Evolutionary conservation across 1,140 invertebrate genomes (phyloP), one percentile per base, ranked within the genome.

Genomic region (Cydia fagiglandana): DNA sequence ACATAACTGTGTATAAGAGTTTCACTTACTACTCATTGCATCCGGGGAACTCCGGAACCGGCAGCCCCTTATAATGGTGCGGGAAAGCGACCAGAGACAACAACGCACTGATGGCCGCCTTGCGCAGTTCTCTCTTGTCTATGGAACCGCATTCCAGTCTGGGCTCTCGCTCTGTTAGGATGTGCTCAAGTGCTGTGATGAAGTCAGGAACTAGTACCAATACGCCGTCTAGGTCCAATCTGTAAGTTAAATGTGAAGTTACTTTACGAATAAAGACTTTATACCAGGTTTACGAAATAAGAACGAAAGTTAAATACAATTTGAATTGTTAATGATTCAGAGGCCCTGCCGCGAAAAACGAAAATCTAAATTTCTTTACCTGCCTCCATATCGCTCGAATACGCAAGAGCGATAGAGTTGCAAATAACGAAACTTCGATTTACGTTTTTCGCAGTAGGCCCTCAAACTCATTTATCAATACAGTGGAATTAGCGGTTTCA

Each of bases 191-290:
- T 0, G 99, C 98, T 15, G 95, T 95, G 47, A 99, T 95, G 84
- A 98, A 96, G 78, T 96, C 95, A 0, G 98, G 98, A 5, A 99
- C 94, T 17, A 99, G 91, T 17, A 99, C 96, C 86, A 98, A 96
- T 3, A 99, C 96, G 1, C 99, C 99, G 88, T 98, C 97, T 41
- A 99, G 93, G 93, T 99, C 98, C 74, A 99, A 93, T 73, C 98
- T 96, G 84, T 97, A 96, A 80, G 97, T 0, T 64, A 73, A 73
- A 77, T 61, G 2, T n/a, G 5, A 2, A 61, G n/a, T 24, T 61
- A 61, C 5, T 61, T 53, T 74, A 34, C 50, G 17, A 38, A 66
- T 66, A 3, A 95, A 96, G 5, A 96, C 10, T 45, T 45, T 12
- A 38, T 38, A 30, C 30, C 0, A 30, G 34, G 5, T 7, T 38